A percentile compares a stretch with the other conserved stretches of the same genome.
These are phyloP conservation scores for Zaprionus africanus DNA, from an alignment of 1,140 invertebrate species.

Conservation along the genomic window DNA sequence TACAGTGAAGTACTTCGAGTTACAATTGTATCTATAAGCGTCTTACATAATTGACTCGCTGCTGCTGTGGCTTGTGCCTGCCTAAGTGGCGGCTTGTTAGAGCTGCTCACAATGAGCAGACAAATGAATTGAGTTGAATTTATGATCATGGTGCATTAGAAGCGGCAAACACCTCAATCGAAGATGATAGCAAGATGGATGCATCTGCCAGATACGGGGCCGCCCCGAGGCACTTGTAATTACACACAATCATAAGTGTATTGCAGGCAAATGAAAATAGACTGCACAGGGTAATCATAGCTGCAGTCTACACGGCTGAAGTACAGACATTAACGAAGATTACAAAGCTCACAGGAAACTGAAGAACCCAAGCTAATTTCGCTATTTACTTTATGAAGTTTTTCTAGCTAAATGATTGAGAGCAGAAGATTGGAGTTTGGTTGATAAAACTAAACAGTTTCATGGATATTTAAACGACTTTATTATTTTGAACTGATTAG, in stretches of 20 bases:
- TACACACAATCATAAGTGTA: neutral
- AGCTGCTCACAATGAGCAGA: slow-evolving; percentile 34
- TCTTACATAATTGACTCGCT: slow-evolving; percentile 34
- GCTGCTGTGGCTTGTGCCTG: slow-evolving; percentile 18
- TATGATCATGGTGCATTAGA: slow-evolving; percentile 47
- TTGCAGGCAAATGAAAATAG: neutral
- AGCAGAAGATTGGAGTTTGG: no score
- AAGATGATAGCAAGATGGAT: neutral
- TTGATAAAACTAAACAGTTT: no score
- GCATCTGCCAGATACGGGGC: neutral
- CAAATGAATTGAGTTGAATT: slow-evolving; percentile 49
- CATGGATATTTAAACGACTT: no score
- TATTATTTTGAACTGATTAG: no score
- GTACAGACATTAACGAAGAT: neutral
- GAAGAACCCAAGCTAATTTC: neutral
- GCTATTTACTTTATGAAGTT: neutral
- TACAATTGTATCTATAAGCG: slow-evolving; percentile 55
- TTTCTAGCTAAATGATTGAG: no score
- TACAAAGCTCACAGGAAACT: slow-evolving; percentile 2
- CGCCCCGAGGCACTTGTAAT: neutral
- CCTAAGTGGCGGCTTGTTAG: slow-evolving; percentile 49
- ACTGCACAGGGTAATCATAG: neutral
- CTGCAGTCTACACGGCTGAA: neutral
- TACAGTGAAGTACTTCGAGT: slow-evolving; percentile 34
- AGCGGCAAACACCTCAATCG: slow-evolving; percentile 30